Percentiles rank a stretch among this genome's conserved stretches.
These are phyloP conservation scores for Todiramphus chloris DNA, from an alignment of 2,113 vertebrate genomes.

Conservation along the genomic window DNA sequence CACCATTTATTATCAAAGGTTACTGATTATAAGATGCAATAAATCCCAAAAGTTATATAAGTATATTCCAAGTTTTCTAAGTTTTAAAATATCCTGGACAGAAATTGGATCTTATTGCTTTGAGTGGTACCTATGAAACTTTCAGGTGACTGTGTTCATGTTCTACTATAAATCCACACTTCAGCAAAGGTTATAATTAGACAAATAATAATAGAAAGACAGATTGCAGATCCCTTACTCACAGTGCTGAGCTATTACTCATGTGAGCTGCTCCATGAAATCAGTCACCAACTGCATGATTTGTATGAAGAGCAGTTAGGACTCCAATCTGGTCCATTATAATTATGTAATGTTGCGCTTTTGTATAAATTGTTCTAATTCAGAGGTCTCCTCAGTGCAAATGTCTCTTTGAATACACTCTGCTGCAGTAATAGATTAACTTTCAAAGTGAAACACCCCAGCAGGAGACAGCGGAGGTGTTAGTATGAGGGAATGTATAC, in stretches of 20 bases:
- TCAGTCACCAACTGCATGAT: not conserved
- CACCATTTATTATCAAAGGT: not conserved
- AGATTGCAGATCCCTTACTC: slow-evolving; percentile 32
- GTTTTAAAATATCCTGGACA: not conserved
- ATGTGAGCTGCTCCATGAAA: not conserved
- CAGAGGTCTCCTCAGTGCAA: not conserved
- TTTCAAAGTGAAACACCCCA: not conserved
- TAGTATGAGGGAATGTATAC: not conserved
- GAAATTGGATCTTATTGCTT: not conserved
- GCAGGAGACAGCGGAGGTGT: not conserved
- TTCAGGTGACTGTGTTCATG: not conserved
- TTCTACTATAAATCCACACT: not conserved
- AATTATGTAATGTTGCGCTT: not conserved
- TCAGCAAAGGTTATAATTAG: not conserved
- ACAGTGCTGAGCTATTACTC: slow-evolving; percentile 29
- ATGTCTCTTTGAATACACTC: not conserved
- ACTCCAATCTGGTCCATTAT: not conserved
- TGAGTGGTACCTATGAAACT: not conserved
- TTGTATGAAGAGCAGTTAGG: not conserved
- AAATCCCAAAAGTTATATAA: not conserved
- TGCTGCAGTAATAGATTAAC: not conserved
- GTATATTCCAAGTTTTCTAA: not conserved
- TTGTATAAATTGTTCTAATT: slow-evolving; percentile 17
- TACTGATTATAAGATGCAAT: not conserved
- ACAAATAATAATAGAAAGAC: not conserved